These are phyloP conservation scores for Icerya purchasi DNA, from an alignment of 2,888 invertebrate genomes.

Conservation along the genomic window DNA sequence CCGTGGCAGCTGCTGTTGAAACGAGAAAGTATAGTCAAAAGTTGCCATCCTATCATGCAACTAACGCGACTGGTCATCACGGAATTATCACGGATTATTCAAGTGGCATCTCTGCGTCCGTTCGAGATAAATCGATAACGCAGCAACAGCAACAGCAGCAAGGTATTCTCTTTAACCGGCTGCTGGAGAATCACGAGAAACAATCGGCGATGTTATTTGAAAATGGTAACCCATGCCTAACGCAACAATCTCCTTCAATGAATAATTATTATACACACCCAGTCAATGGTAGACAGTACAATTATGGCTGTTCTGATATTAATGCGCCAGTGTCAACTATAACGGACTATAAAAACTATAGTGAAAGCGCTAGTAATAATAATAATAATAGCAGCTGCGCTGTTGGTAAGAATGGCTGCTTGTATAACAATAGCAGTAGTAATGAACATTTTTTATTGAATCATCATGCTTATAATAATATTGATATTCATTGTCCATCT, in stretches of 20 bases:
- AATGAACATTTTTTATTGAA: neutral
- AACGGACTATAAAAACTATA: neutral
- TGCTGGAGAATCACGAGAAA: constrained; percentile 2
- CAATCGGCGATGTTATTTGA: neutral
- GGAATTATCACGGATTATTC: neutral
- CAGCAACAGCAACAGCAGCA: neutral
- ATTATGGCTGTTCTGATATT: neutral
- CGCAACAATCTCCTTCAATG: no score
- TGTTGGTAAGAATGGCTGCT: no score
- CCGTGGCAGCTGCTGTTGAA: neutral
- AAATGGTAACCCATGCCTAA: no score
- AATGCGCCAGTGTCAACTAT: neutral
- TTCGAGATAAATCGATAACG: no score
- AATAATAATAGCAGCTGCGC: no score
- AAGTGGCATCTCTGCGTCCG: neutral
- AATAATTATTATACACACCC: neutral
- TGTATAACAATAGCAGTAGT: neutral
- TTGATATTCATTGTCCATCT: neutral
- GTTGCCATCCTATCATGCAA: neutral
- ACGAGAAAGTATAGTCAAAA: constrained; percentile 1
- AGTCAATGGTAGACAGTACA: neutral
- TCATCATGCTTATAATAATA: neutral
- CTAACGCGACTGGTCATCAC: neutral
- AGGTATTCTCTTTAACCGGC: constrained; percentile 8
- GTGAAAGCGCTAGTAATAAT: neutral